These are phyloP conservation scores for Phanerotoma sp. DNA, from an alignment of 2,888 invertebrate genomes.

Conservation along the genomic window DNA sequence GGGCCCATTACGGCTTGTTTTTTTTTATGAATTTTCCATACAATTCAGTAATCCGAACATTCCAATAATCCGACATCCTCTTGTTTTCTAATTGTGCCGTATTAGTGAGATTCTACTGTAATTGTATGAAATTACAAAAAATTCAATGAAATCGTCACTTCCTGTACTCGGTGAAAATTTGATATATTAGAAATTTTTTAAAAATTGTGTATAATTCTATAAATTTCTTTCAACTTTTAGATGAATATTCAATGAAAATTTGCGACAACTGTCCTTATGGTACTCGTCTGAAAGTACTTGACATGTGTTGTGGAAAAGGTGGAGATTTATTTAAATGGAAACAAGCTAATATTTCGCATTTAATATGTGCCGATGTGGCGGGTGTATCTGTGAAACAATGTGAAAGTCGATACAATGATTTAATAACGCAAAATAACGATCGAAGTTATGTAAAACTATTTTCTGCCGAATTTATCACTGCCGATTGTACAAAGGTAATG, in stretches of 20 bases:
- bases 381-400: conserved; percentile 90
- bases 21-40: too few species aligned
- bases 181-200: too few species aligned
- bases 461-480: conserved; percentile 85
- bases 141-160: too few species aligned
- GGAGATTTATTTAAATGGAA: conserved; percentile 98
- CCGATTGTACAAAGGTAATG: conserved; percentile 83
- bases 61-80: too few species aligned
- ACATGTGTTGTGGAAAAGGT: conserved; percentile 98
- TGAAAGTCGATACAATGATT: conserved; percentile 75
- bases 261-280: conserved; percentile 67
- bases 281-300: conserved; percentile 74
- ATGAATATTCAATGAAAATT: conserved; percentile 66
- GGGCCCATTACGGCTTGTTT: too few species aligned
- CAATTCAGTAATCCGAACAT: too few species aligned
- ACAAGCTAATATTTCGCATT: conserved; percentile 75
- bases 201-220: too few species aligned
- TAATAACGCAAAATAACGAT: conserved; percentile 41
- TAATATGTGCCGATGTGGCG: conserved; percentile 93
- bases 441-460: conserved; percentile 60
- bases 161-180: too few species aligned
- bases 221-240: conserved; percentile 37
- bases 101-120: too few species aligned
- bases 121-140: too few species aligned
- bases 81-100: too few species aligned